These are phyloP conservation scores for Hippocampus barbouri DNA, from an alignment of 2,113 vertebrate genomes.

Conservation along the genomic window DNA sequence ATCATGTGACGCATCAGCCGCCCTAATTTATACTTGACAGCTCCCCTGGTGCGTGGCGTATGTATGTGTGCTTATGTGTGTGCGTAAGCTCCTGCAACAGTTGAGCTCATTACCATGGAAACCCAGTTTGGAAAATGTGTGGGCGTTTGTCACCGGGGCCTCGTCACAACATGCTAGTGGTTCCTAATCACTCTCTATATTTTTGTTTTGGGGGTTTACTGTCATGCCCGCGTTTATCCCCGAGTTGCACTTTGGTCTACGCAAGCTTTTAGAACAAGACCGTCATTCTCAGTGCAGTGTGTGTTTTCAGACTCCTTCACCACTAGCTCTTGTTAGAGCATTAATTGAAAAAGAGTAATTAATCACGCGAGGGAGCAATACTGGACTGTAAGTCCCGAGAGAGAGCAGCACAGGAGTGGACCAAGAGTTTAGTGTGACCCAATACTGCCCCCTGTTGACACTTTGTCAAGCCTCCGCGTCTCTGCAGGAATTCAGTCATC, in stretches of 20 bases:
- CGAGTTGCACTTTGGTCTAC: not conserved
- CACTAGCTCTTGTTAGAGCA: conserved; percentile 76
- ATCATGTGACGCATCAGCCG: conserved; percentile 65
- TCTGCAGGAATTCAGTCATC: not conserved
- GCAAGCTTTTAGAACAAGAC: not conserved
- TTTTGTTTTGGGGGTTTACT: not conserved
- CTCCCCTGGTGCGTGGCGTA: conserved; percentile 58
- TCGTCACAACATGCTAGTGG: conserved; percentile 18
- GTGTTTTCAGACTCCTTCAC: conserved; percentile 68
- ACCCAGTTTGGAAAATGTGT: conserved; percentile 41
- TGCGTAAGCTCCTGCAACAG: conserved; percentile 45
- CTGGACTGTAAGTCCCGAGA: conserved; percentile 67
- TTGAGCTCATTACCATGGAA: conserved; percentile 70
- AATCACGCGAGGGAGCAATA: conserved; percentile 72
- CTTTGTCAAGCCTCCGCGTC: not conserved
- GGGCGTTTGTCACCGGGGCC: conserved; percentile 31
- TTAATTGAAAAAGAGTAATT: conserved; percentile 84
- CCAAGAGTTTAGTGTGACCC: conserved; percentile 51
- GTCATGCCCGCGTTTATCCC: not conserved
- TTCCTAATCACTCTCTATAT: conserved; percentile 11
- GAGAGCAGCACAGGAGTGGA: conserved; percentile 30
- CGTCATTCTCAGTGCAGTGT: conserved; percentile 21
- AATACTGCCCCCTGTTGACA: conserved; percentile 77
- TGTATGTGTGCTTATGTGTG: conserved; percentile 37
- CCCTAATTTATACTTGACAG: conserved; percentile 71